Conservation (phyloP, 2,888 invertebrate genomes). For the Apeira syringaria region DNA sequence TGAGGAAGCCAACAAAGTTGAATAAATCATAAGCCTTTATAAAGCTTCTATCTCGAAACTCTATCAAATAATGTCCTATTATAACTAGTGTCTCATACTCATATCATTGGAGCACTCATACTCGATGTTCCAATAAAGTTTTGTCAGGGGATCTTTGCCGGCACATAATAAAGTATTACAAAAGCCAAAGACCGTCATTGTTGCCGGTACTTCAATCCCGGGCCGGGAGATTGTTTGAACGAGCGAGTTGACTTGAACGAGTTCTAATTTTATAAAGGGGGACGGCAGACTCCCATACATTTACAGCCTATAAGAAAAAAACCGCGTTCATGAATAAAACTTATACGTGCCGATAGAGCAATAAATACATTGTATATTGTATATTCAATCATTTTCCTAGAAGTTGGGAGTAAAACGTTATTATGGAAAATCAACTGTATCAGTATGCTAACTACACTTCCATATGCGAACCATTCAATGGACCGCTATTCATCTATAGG, state of each 20-base stretch:
- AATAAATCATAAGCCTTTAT: constrained; percentile 33
- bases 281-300: too few species aligned
- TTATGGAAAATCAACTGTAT: too few species aligned
- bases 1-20: constrained; percentile 29
- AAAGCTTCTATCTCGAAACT: constrained; percentile 42
- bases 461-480: too few species aligned
- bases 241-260: constrained; percentile 44
- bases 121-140: constrained; percentile 82
- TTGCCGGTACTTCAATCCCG: constrained; percentile 81
- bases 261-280: not conserved
- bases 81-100: constrained; percentile 64
- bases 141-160: constrained; percentile 80
- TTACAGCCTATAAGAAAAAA: too few species aligned
- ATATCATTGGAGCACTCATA: constrained; percentile 73
- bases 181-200: constrained; percentile 83
- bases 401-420: too few species aligned
- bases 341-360: too few species aligned
- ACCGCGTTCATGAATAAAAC: too few species aligned
- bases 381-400: too few species aligned
- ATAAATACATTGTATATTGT: too few species aligned
- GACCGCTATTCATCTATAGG: too few species aligned
- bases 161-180: constrained; percentile 84
- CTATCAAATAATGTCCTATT: constrained; percentile 62
- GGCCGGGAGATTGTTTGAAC: constrained; percentile 53
- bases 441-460: too few species aligned